Percentiles rank a stretch among this genome's conserved stretches.
phyloP scores from a whole-genome alignment of 2,888 invertebrate genomes.

The Orchesella flavescens region DNA sequence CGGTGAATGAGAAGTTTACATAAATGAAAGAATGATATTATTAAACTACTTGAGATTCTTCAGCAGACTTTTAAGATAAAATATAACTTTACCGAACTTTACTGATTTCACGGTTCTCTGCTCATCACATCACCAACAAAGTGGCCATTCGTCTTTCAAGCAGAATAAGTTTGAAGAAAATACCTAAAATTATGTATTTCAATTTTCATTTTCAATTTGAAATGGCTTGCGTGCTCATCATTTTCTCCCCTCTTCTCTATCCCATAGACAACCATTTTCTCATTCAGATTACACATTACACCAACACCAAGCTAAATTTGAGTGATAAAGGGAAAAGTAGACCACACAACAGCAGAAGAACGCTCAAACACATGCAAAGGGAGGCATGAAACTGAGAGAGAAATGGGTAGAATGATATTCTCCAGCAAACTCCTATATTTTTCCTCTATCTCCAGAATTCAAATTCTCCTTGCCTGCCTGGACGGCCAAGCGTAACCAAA shows the following conservation, averaged over 20 bases:
- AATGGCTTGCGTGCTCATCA: conserved; percentile 56
- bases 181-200: conserved; percentile 53
- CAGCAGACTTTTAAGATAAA: too few species aligned
- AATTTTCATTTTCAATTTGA: conserved; percentile 63
- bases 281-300: background rate
- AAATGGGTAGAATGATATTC: too few species aligned
- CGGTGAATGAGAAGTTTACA: too few species aligned
- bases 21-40: too few species aligned
- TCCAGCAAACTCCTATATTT: too few species aligned
- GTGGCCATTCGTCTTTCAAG: conserved; percentile 42
- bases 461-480: conserved; percentile 33
- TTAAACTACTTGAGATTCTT: too few species aligned
- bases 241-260: background rate
- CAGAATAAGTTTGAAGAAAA: conserved; percentile 12
- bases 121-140: conserved; percentile 26
- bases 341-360: conserved; percentile 43
- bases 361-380: background rate
- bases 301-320: too few species aligned
- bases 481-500: conserved; percentile 45
- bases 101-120: conserved; percentile 61
- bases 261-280: conserved; percentile 17
- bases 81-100: conserved; percentile 12
- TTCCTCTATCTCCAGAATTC: too few species aligned
- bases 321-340: conserved; percentile 35
- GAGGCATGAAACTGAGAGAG: too few species aligned